Evolutionary conservation across 64 coral and sea anemone genomes (phyloP).

Genomic region (Pachyseris speciosa): DNA sequence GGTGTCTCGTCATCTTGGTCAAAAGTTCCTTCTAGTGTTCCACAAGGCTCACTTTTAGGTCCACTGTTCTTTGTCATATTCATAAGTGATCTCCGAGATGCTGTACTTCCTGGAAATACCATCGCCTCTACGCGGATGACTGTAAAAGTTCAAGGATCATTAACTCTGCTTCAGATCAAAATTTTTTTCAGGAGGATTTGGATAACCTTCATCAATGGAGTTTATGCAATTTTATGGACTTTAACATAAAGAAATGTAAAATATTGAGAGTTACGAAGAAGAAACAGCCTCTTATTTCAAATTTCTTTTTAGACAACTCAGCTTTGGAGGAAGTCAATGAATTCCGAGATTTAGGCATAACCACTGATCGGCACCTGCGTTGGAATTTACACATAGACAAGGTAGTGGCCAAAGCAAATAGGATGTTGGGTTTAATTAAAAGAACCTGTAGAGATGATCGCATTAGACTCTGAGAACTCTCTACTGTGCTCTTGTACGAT

Average conservation of each 20-base stretch:
- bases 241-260: constrained; percentile 55
- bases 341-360: constrained; percentile 9
- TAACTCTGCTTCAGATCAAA: background rate
- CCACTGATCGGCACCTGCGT: background rate
- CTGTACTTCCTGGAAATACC: constrained; percentile 21
- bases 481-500: constrained; percentile 39
- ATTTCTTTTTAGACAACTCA: constrained; percentile 8
- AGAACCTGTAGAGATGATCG: constrained; percentile 14
- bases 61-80: constrained; percentile 37
- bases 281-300: constrained; percentile 15
- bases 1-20: constrained; percentile 21
- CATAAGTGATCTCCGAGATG: background rate
- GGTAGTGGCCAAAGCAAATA: constrained; percentile 33
- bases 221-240: constrained; percentile 1
- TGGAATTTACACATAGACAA: constrained; percentile 43
- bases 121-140: constrained; percentile 19
- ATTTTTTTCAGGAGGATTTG: constrained; percentile 10
- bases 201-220: constrained; percentile 7
- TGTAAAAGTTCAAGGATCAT: constrained; percentile 15
- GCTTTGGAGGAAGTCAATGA: constrained; percentile 29
- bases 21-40: constrained; percentile 2
- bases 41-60: constrained; percentile 3
- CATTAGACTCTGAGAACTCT: constrained; percentile 26
- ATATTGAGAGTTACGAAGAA: constrained; percentile 43
- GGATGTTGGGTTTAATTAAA: constrained; percentile 45